Evolutionary conservation across 2,888 invertebrate genomes (phyloP).

Genomic region (Meghimatium bilineatum): DNA sequence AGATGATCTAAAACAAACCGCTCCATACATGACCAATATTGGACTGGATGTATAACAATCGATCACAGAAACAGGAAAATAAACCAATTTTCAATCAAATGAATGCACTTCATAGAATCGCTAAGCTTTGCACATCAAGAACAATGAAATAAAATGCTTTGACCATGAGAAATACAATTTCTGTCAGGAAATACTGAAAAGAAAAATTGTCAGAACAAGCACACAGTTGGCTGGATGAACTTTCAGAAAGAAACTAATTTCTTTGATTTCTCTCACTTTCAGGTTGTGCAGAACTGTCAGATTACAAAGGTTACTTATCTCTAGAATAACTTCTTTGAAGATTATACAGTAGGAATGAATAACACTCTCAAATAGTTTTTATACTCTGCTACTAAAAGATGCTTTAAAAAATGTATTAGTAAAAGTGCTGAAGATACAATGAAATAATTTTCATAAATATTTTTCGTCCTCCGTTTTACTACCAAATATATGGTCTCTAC

Average conservation of each 20-base stretch:
- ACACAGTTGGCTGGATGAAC: background rate
- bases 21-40: too few species aligned
- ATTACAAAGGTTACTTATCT: too few species aligned
- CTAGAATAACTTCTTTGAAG: too few species aligned
- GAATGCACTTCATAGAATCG: background rate
- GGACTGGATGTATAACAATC: too few species aligned
- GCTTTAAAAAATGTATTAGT: too few species aligned
- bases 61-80: too few species aligned
- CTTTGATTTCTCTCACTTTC: background rate
- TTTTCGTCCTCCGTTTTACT: background rate
- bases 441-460: background rate
- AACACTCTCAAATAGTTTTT: background rate
- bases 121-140: background rate
- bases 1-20: too few species aligned
- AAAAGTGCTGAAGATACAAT: background rate
- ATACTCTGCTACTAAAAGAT: too few species aligned
- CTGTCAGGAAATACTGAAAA: slow-evolving; percentile 26
- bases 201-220: background rate
- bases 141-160: background rate
- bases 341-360: background rate
- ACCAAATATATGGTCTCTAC: background rate
- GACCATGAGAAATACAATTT: slow-evolving; percentile 3
- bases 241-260: background rate
- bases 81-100: slow-evolving; percentile 3
- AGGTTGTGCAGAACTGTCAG: background rate